Evolutionary conservation across 92 coral and sea anemone species (phyloP).

Genomic region (Porites rus): DNA sequence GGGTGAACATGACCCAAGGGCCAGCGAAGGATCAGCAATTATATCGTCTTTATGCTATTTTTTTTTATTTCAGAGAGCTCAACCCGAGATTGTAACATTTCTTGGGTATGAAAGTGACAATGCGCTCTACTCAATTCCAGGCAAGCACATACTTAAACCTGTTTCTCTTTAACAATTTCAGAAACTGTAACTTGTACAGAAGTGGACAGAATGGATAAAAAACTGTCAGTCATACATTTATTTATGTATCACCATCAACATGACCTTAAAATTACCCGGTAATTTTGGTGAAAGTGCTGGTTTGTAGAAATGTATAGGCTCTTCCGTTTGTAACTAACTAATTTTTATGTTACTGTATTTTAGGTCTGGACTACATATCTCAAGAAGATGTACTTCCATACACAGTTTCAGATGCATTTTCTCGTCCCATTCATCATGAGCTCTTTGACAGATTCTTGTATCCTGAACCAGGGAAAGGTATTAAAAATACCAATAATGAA

Average conservation of each 20-base stretch:
- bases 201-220: no score
- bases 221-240: no score
- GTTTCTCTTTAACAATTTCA: no score
- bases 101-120: slow-evolving; percentile 95
- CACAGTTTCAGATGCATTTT: slow-evolving; percentile 85
- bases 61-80: slow-evolving; percentile 81
- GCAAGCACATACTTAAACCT: slow-evolving; percentile 26
- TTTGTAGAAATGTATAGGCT: no score
- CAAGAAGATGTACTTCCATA: slow-evolving; percentile 96
- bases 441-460: slow-evolving; percentile 91
- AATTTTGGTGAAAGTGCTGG: no score
- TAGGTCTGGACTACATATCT: slow-evolving; percentile 95
- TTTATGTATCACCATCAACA: no score
- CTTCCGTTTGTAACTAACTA: no score
- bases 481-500: background rate
- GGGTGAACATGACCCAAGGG: no score
- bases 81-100: slow-evolving; percentile 97
- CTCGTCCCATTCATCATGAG: slow-evolving; percentile 94
- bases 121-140: slow-evolving; percentile 96
- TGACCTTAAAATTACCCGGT: no score
- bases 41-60: background rate
- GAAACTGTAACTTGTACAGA: background rate
- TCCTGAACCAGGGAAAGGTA: slow-evolving; percentile 91
- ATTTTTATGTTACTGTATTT: background rate
- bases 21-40: background rate